Evolutionary conservation across 35 echinoderm and acorn worm species (phyloP), one percentile per base, ranked within the genome.

Genomic region (Lytechinus variegatus): DNA sequence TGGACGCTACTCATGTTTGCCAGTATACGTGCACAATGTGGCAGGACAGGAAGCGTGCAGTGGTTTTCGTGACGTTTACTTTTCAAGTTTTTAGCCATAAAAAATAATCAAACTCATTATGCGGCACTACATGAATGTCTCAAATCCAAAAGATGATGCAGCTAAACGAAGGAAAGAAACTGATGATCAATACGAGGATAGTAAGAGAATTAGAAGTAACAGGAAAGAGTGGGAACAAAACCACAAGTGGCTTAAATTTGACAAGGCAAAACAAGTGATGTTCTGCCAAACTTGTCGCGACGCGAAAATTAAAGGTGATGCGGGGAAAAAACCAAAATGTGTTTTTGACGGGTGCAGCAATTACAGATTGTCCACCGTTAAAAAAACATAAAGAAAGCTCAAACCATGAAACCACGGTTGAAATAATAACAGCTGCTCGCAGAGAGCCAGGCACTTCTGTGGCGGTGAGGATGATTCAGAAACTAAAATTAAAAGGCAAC

Each of bases 401-500:
- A 94, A 96, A 94, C 27, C 96, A 96, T n/a, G 1, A 14, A 52
- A 54, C 54, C 19, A 93, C 52, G 52, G 52, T 94, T 54, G 96
- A 55, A 55, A 54, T 54, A 4, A 56, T 87, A 27, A 60, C 58
- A 55, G 96, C 96, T n/a, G 92, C 53, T 86, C 9, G 52, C 0
- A 24, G 5, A 54, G 56, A 28, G 28, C 96, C 94, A 9, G 94
- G 96, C 52, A 95, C 87, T 71, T 86, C 86, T 12, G 0, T 54
- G 61, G 94, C 96, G 0, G 89, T 95, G 95, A 55, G 92, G 28
- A 95, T 95, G 87, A 89, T 97, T 97, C 87, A 97, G 87, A 19
- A 12, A 4, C 5, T 61, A 86, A 52, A 52, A n/a, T 44, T 4
- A 92, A 92, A 29, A 92, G 3, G 94, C 94, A 8, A 24, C 95